phyloP scores from a whole-genome alignment of 2,113 vertebrate species.

The Cynocephalus volans region DNA sequence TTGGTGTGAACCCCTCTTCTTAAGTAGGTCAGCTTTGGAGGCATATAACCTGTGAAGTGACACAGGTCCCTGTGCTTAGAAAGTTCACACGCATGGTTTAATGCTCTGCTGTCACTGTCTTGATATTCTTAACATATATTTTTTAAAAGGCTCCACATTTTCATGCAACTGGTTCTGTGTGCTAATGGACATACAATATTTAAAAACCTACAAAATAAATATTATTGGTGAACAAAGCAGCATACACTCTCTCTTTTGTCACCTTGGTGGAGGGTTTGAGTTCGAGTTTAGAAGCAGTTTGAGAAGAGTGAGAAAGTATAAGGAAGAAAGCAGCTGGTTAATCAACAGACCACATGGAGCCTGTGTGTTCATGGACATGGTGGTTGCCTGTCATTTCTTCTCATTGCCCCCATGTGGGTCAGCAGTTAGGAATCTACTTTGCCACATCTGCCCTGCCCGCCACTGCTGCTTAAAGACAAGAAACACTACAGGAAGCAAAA shows the following conservation, averaged over 20 bases:
- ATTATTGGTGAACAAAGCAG: background rate
- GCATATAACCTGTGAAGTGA: background rate
- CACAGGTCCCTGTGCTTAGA: background rate
- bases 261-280: background rate
- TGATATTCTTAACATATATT: background rate
- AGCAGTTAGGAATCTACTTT: background rate
- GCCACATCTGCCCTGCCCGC: background rate
- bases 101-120: background rate
- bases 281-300: background rate
- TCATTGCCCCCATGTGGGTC: background rate
- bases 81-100: background rate
- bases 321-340: background rate
- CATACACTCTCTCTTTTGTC: background rate
- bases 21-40: background rate
- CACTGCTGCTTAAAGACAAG: background rate
- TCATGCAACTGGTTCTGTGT: background rate
- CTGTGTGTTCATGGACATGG: background rate
- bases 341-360: background rate
- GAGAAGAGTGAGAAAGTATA: background rate
- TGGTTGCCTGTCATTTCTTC: background rate
- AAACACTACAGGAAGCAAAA: background rate
- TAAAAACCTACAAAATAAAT: background rate
- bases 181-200: background rate
- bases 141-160: background rate
- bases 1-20: background rate